Conservation (phyloP, 2,888 invertebrate genomes). For the Athrips mouffetella region DNA sequence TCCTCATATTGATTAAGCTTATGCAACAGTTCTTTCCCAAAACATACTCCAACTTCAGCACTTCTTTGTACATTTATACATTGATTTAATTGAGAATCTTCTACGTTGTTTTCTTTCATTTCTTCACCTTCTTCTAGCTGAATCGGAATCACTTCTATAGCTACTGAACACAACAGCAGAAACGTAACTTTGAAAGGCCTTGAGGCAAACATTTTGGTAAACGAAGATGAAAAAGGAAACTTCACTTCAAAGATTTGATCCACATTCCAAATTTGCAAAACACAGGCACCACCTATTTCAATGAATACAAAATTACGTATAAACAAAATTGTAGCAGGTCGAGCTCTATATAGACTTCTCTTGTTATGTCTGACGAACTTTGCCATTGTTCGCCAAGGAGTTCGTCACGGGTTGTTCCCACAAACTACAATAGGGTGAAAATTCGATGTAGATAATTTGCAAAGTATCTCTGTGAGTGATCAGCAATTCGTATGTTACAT, state of each 20-base stretch:
- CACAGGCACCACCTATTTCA: conserved; percentile 42
- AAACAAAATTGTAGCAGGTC: conserved; percentile 51
- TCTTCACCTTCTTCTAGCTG: conserved; percentile 61
- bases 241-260: conserved; percentile 1
- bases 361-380: conserved; percentile 75
- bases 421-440: conserved; percentile 72
- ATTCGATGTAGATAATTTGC: conserved; percentile 67
- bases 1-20: conserved; percentile 82
- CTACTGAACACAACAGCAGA: conserved; percentile 32
- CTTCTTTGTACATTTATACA: conserved; percentile 59
- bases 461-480: conserved; percentile 57
- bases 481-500: conserved; percentile 44
- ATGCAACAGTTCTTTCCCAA: conserved; percentile 83
- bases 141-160: conserved; percentile 55
- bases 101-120: conserved; percentile 51
- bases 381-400: conserved; percentile 66
- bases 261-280: background rate
- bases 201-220: conserved; percentile 28
- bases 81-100: conserved; percentile 56
- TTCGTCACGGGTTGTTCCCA: conserved; percentile 69
- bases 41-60: conserved; percentile 79
- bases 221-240: background rate
- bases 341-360: conserved; percentile 67
- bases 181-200: conserved; percentile 26
- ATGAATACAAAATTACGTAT: conserved; percentile 55